These are phyloP conservation scores for Actias luna DNA, from an alignment of 2,888 invertebrate species.

Conservation along the genomic window DNA sequence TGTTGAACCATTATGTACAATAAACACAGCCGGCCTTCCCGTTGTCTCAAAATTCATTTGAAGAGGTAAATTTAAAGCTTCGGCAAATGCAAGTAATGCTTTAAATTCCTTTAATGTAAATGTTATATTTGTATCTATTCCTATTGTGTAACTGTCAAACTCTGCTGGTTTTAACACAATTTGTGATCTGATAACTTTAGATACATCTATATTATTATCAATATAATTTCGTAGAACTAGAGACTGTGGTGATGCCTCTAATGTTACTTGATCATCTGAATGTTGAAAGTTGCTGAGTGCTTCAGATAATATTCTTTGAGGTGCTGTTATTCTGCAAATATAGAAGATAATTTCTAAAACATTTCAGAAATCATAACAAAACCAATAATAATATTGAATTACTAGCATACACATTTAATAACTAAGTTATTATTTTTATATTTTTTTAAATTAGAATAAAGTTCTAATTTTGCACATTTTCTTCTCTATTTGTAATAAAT, in stretches of 20 bases:
- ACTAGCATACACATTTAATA: background rate
- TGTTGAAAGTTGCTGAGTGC: conserved; percentile 90
- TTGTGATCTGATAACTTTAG: conserved; percentile 89
- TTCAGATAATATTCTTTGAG: conserved; percentile 86
- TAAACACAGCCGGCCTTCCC: conserved; percentile 89
- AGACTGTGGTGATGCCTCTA: conserved; percentile 85
- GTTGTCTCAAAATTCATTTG: conserved; percentile 88
- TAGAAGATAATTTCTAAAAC: background rate
- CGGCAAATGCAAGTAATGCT: conserved; percentile 90
- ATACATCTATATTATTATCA: conserved; percentile 83
- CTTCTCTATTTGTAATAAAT: too few relatives aligned
- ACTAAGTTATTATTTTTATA: background rate
- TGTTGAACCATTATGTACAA: conserved; percentile 86
- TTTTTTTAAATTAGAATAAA: too few relatives aligned
- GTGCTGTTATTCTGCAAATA: conserved; percentile 78
- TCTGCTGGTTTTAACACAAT: conserved; percentile 87
- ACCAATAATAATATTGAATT: background rate
- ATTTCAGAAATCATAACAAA: conserved; percentile 13
- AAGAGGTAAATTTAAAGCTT: conserved; percentile 85
- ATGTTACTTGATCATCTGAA: conserved; percentile 90
- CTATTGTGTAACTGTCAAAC: conserved; percentile 86
- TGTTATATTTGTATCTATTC: conserved; percentile 86
- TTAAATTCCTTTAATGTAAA: conserved; percentile 93
- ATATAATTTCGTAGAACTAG: conserved; percentile 89
- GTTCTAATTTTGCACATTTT: too few relatives aligned